Base-by-base conservation (phyloP, 1,140 invertebrate species). In the Drosophila asahinai region DNA sequence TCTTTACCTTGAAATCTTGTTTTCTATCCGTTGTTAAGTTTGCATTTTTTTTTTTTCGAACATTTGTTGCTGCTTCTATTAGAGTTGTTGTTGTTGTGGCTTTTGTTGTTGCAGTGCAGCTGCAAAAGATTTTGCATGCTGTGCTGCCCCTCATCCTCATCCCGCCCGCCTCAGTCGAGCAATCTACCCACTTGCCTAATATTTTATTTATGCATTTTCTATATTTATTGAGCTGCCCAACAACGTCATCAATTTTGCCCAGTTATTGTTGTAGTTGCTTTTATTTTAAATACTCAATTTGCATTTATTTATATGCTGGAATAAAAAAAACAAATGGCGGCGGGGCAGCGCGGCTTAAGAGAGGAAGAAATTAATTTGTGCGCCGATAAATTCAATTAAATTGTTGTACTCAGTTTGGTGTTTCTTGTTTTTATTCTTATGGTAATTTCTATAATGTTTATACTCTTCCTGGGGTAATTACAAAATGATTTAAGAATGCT, bases 1-100 rank as follows among this genome's bases (percentile, higher is more conserved):
- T 90, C 86, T 82, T 87, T 90, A 90, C 86, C 86, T 90, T 90
- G 86, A 90, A 90, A 90, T 90, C 86, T 90, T 74, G 86, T 90
- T 90, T 90, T 90, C 86, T 90, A 90, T 90, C 86, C 86, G 86
- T 86, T 90, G 86, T 82, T 74, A 77, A 90, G 71, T 71, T 80
- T 70, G 77, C 65, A 59, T 72, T 76, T 90, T 75, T 83, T 86
- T 86, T 59, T 49, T 55, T 73, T 78, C 70, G 61, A 68, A 47
- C 42, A 45, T 47, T 49, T 66, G 43, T 60, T 63, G n/a, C 62
- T 64, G 42, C 47, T 45, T 33, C 48, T 47, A 27, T 68, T 67
- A 4, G 15, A 47, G 43, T 36, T 62, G 42, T 47, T 64, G 51
- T 48, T 61, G 47, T 65, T 59, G 27, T 55, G 52, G 43, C 43